A percentile compares a stretch with the other conserved stretches of the same genome.
These are phyloP conservation scores for Merops nubicus DNA, from an alignment of 2,113 vertebrate species.

Conservation along the genomic window DNA sequence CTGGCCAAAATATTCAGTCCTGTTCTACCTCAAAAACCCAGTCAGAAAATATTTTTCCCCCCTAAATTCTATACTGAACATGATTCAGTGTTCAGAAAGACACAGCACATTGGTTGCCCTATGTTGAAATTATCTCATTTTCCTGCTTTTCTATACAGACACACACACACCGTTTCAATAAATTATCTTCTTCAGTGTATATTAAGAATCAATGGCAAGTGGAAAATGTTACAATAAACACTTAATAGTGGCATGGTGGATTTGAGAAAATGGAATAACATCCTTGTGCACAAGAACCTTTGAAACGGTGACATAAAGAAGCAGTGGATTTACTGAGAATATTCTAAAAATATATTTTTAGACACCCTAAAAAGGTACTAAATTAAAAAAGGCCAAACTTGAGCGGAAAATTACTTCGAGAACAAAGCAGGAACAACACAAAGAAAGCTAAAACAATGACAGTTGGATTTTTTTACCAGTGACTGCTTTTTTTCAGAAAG, in stretches of 20 bases:
- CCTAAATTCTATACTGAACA: background rate
- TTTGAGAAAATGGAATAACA: background rate
- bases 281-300: background rate
- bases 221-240: background rate
- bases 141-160: rapidly evolving
- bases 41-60: background rate
- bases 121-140: background rate
- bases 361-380: background rate
- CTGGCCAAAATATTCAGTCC: background rate
- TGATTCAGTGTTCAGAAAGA: background rate
- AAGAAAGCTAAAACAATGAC: constrained; percentile 12
- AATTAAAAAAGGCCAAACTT: background rate
- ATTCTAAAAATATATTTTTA: background rate
- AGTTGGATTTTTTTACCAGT: constrained; percentile 12
- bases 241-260: background rate
- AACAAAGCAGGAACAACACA: background rate
- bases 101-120: background rate
- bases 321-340: background rate
- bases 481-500: constrained; percentile 64
- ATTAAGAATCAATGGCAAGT: background rate
- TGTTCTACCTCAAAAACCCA: background rate
- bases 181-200: background rate
- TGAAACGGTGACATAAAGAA: background rate
- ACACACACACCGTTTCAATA: background rate
- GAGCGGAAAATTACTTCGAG: constrained; percentile 6